Evolutionary conservation across 1,140 invertebrate species (phyloP).

Genomic region (Wasmannia auropunctata): DNA sequence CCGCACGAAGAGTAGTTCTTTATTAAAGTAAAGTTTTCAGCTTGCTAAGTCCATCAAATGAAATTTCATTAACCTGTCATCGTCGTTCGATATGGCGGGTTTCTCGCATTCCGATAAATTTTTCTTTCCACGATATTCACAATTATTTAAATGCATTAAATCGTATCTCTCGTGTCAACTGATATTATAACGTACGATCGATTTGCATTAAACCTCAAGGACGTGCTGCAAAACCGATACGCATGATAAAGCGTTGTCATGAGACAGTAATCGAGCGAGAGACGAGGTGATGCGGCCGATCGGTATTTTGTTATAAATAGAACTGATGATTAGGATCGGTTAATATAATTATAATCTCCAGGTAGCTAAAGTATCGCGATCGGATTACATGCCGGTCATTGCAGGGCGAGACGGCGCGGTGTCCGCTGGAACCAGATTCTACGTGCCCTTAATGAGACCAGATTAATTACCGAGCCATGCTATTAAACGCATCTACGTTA

Average conservation of each 20-base stretch:
- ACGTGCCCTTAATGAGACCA: slow-evolving; percentile 59
- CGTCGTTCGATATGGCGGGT: slow-evolving; percentile 11
- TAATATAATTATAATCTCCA: slow-evolving; percentile 51
- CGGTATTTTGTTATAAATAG: slow-evolving; percentile 40
- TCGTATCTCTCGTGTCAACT: slow-evolving; percentile 24
- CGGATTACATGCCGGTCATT: slow-evolving; percentile 41
- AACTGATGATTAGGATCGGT: slow-evolving; percentile 46
- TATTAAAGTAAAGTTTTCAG: slow-evolving; percentile 54
- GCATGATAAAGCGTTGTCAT: background rate
- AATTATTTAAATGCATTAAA: background rate
- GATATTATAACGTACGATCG: slow-evolving; percentile 59
- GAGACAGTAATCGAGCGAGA: slow-evolving; percentile 3
- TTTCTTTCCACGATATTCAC: slow-evolving; percentile 27
- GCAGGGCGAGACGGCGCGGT: background rate
- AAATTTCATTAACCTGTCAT: slow-evolving; percentile 31
- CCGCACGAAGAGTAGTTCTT: slow-evolving; percentile 61
- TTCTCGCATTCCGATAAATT: slow-evolving; percentile 46
- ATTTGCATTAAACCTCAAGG: slow-evolving; percentile 49
- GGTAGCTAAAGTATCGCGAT: slow-evolving; percentile 37
- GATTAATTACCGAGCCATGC: slow-evolving; percentile 70
- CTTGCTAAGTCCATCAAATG: slow-evolving; percentile 32
- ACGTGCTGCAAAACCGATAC: background rate
- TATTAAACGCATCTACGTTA: slow-evolving; percentile 61
- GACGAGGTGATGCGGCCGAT: background rate
- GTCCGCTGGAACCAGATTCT: slow-evolving; percentile 44